phyloP scores from a whole-genome alignment of 2,113 vertebrate species.

The Etheostoma cragini region DNA sequence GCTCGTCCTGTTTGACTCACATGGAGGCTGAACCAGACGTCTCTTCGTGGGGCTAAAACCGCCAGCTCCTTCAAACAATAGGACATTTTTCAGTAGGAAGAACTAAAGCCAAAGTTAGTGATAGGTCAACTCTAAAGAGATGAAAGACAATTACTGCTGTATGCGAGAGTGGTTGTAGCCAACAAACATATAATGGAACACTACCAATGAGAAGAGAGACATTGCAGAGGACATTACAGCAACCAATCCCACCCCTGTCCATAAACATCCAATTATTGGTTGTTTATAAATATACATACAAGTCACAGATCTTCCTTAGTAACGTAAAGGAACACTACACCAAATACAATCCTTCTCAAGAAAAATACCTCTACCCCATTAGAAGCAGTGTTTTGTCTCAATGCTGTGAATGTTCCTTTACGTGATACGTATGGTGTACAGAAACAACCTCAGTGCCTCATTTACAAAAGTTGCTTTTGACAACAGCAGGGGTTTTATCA shows the following conservation, averaged over 20 bases:
- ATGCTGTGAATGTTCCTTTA: slow-evolving; percentile 37
- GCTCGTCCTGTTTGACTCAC: slow-evolving; percentile 3
- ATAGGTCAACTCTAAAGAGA: slow-evolving; percentile 44
- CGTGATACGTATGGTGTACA: background rate
- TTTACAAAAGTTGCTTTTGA: slow-evolving; percentile 28
- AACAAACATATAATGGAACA: slow-evolving; percentile 22
- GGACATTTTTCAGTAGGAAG: slow-evolving; percentile 30
- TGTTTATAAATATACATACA: slow-evolving; percentile 14
- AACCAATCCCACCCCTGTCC: background rate
- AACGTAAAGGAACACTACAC: slow-evolving; percentile 9
- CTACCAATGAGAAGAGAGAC: slow-evolving; percentile 26
- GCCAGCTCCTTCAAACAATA: slow-evolving; percentile 20
- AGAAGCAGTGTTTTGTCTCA: slow-evolving; percentile 21
- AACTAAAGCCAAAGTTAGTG: slow-evolving; percentile 53
- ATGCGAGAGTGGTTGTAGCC: slow-evolving; percentile 32
- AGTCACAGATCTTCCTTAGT: slow-evolving; percentile 16
- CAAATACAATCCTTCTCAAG: slow-evolving; percentile 1
- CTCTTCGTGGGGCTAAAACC: slow-evolving; percentile 25
- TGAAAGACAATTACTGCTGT: slow-evolving; percentile 10
- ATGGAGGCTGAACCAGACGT: slow-evolving; percentile 10
- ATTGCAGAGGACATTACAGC: slow-evolving; percentile 21
- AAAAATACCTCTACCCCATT: slow-evolving; percentile 7
- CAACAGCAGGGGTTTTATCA: slow-evolving; percentile 14
- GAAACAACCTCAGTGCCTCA: slow-evolving; percentile 34
- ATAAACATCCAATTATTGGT: slow-evolving; percentile 30